Evolutionary conservation across 2,797 vertebrate genomes (phyloP).

Genomic region (Hydrolagus colliei): DNA sequence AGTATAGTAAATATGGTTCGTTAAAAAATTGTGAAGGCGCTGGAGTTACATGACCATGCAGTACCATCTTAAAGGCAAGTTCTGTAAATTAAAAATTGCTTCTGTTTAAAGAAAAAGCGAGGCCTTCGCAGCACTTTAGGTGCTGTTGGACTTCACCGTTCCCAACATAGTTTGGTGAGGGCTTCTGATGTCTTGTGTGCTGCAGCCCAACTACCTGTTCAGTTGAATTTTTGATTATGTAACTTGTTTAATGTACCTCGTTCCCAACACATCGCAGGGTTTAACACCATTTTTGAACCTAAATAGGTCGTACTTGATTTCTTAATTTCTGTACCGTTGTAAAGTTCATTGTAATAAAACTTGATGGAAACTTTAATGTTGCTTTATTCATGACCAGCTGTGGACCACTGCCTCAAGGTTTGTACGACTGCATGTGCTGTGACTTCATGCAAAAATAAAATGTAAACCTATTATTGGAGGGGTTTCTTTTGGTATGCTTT

Average conservation of each 20-base stretch:
- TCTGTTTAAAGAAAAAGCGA: slow-evolving; percentile 58
- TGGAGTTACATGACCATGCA: slow-evolving; percentile 85
- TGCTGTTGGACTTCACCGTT: slow-evolving; percentile 96
- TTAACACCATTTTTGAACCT: slow-evolving; percentile 62
- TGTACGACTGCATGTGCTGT: slow-evolving; percentile 75
- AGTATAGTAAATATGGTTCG: slow-evolving; percentile 96
- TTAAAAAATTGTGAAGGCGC: slow-evolving; percentile 91
- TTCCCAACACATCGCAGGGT: slow-evolving; percentile 77
- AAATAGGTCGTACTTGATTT: slow-evolving; percentile 71
- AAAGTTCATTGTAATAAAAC: slow-evolving; percentile 96
- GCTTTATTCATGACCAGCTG: slow-evolving; percentile 85
- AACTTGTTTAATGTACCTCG: slow-evolving; percentile 73
- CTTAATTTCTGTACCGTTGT: slow-evolving; percentile 79
- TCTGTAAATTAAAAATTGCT: slow-evolving; percentile 77
- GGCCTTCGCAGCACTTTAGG: slow-evolving; percentile 86
- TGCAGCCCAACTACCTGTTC: slow-evolving; percentile 57
- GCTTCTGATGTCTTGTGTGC: slow-evolving; percentile 63
- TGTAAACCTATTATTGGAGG: slow-evolving; percentile 15
- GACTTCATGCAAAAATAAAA: slow-evolving; percentile 11
- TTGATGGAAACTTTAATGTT: slow-evolving; percentile 78
- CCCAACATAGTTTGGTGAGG: slow-evolving; percentile 98
- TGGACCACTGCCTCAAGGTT: slow-evolving; percentile 77
- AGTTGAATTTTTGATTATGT: slow-evolving; percentile 60
- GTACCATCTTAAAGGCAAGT: slow-evolving; percentile 89
- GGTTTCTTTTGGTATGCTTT: slow-evolving; percentile 11